Evolutionary conservation across 2,797 vertebrate species (phyloP), one percentile per base, ranked within the genome.

Genomic region (Sus cebifrons): DNA sequence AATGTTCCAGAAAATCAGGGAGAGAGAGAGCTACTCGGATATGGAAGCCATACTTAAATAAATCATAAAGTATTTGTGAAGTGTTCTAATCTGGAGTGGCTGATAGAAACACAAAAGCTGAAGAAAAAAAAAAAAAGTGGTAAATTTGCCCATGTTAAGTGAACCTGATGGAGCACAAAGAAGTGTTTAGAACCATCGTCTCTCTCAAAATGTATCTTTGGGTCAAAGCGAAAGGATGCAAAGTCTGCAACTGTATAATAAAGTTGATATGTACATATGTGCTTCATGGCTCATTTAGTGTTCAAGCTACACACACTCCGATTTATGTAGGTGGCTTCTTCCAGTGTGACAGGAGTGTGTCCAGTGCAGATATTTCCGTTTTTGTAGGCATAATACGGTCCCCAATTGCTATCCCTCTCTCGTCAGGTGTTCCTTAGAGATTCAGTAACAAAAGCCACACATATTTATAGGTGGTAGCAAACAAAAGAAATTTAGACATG

Each of bases 211-310:
- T 88, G 36, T 86, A 65, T 58, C 27, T 92, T 86, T 94, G 64
- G 68, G 74, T 91, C 89, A 96, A 91, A 97, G 86, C 73, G 93
- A 96, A 97, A 96, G 79, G 65, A 79, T 77, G 18, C 91, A 70
- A 88, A 88, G 32, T 85, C 93, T 89, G 65, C 64, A 64, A 58
- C 67, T 70, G 74, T 94, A 95, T 93, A 92, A 95, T 92, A 78
- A 96, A 96, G 79, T 75, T 79, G 82, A 86, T 40, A 82, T 95
- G 94, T 97, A 97, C 70, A 96, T 96, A 95, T 44, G 49, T 95
- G 95, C 87, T 96, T 96, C 65, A 84, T 97, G 95, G 54, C 65
- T 96, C 82, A 90, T 86, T 88, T 93, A 64, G 77, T 95, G 86
- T 89, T 96, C 73, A 94, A 87, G 73, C 58, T 94, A 78, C 74